Percentiles rank a stretch among this genome's conserved stretches.
Evolutionary conservation across 2,888 invertebrate genomes (phyloP).

Genomic region (Drosophila pseudotalamancana): DNA sequence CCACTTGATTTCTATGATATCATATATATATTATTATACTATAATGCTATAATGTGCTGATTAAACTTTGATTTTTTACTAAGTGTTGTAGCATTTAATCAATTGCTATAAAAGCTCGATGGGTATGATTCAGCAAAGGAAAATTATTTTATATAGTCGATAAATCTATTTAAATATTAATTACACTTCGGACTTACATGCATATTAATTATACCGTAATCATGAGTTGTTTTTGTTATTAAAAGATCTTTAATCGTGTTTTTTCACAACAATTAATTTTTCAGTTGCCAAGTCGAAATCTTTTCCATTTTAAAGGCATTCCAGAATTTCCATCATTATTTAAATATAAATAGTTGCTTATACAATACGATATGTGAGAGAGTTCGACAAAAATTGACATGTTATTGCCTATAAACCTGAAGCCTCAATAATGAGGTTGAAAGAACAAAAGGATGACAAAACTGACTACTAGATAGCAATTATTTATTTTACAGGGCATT

Average conservation of each 20-base stretch:
- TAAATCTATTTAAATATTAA: not conserved
- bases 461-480: too few species aligned
- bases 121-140: not conserved
- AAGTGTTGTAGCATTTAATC: not conserved
- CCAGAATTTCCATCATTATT: slow-evolving; percentile 22
- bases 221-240: slow-evolving; percentile 8
- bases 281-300: not conserved
- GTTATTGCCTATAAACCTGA: slow-evolving; percentile 16
- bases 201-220: not conserved
- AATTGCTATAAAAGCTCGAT: too few species aligned
- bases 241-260: too few species aligned
- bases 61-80: not conserved
- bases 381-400: not conserved
- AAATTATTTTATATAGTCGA: not conserved
- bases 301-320: not conserved
- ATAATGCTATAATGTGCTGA: not conserved
- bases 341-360: slow-evolving; percentile 3
- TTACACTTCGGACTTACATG: not conserved
- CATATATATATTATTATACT: not conserved
- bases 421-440: slow-evolving; percentile 14
- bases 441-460: too few species aligned
- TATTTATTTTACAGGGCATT: not conserved
- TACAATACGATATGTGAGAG: slow-evolving; percentile 10
- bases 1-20: not conserved
- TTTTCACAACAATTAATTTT: too few species aligned